Base-by-base conservation (phyloP, 2,888 invertebrate species). In the Orthosia cruda region DNA sequence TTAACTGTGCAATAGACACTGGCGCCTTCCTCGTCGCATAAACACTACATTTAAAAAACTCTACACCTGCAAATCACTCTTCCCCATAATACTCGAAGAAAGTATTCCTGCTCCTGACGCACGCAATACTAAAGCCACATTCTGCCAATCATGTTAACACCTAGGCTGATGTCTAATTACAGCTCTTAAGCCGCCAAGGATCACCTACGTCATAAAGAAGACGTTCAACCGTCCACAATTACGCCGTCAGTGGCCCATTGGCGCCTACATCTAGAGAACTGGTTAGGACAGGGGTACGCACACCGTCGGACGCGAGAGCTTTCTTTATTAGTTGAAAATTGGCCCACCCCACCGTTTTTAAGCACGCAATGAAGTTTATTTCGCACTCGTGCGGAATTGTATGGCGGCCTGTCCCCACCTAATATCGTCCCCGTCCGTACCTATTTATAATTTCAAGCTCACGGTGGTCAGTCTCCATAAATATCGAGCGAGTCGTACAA, bases 171-270 rank as follows among this genome's bases (percentile, higher is more conserved):
- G 16, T 45, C 18, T 75, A 69, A 77, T 66, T 71, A 13, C 20
- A 3, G 11, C 20, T 20, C n/a, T 20, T 49, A 40, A 70, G 54
- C 40, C 26, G 13, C 58, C 52, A 58, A 50, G 23, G 54, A 67
- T 69, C 32, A 68, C 26, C 45, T 45, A 49, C 13, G n/a, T n/a
- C 59, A 40, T 71, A 68, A 80, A 71, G 59, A 68, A 80, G 54
- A 71, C 64, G 26, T 70, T 58, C 67, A 71, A 71, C 69, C 57
- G 54, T 23, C 54, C 45, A 81, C 71, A 85, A 85, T 87, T 85
- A 85, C 45, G 13, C 23, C 52, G 26, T 49, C 59, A 40, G 49
- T 49, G 58, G 58, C 77, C 40, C 58, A 71, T 69, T 72, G 67
- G 66, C 75, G 77, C 47, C 74, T 76, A 67, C 64, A 71, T 59